Conservation (phyloP, 2,888 invertebrate genomes). For the Tipula lateralis region DNA sequence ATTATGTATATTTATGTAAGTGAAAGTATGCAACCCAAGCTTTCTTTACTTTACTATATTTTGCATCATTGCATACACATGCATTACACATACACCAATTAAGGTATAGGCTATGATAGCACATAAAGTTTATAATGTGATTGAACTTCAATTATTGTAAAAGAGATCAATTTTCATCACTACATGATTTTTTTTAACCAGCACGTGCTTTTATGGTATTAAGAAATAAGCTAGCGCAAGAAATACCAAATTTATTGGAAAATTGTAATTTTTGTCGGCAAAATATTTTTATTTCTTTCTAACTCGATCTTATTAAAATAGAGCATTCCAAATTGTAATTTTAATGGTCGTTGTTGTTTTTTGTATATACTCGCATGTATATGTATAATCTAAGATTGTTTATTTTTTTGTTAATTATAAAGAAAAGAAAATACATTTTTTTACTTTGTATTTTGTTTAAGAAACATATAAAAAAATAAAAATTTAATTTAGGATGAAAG, state of each 20-base stretch:
- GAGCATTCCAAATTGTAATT: background rate
- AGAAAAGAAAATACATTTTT: background rate
- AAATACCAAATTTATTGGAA: background rate
- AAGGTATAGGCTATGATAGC: background rate
- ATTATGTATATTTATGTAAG: background rate
- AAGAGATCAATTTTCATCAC: background rate
- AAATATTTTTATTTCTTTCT: background rate
- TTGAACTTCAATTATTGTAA: background rate
- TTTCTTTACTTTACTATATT: background rate
- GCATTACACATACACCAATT: no score
- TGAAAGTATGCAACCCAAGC: background rate
- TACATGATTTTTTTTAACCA: background rate
- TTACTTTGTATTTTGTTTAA: background rate
- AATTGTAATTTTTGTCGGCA: background rate
- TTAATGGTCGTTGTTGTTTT: background rate
- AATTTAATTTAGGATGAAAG: background rate
- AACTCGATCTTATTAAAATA: background rate
- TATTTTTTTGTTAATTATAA: background rate
- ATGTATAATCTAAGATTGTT: background rate
- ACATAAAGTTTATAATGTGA: background rate
- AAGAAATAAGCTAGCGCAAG: background rate
- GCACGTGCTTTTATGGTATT: background rate
- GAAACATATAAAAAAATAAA: background rate
- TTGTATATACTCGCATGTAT: background rate
- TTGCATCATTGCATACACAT: background rate